Percentiles rank a stretch among this genome's conserved stretches.
Evolutionary conservation across 2,797 vertebrate genomes (phyloP).

Genomic region (Chelon labrosus): DNA sequence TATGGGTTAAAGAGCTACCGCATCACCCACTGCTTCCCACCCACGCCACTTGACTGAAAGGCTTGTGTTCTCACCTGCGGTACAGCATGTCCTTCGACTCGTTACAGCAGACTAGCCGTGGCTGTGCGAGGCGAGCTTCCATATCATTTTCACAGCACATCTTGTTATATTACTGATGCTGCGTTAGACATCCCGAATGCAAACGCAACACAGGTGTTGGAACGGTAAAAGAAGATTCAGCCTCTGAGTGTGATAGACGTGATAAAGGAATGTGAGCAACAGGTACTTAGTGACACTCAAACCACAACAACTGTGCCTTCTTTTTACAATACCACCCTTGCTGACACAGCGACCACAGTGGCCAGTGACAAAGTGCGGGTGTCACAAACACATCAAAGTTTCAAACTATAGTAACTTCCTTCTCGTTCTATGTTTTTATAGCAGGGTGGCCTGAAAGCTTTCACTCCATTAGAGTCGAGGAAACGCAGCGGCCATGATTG

Average conservation of each 20-base stretch:
- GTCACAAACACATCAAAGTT: background rate
- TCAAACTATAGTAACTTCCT: too few relatives aligned
- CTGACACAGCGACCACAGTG: background rate
- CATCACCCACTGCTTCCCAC: background rate
- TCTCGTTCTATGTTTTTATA: background rate
- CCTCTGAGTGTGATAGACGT: background rate
- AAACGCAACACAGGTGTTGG: slow-evolving; percentile 10
- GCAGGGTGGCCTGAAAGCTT: background rate
- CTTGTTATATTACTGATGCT: background rate
- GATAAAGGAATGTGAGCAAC: background rate
- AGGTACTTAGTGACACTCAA: background rate
- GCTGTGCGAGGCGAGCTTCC: slow-evolving; percentile 3
- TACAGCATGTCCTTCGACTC: slow-evolving; percentile 6
- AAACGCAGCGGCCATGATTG: slow-evolving; percentile 11
- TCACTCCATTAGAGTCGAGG: background rate
- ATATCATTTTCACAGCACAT: slow-evolving; percentile 17
- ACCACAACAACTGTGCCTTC: background rate
- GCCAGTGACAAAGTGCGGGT: background rate
- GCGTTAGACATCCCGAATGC: slow-evolving; percentile 23
- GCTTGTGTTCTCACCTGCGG: slow-evolving; percentile 21
- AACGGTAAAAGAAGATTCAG: background rate
- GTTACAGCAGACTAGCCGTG: slow-evolving; percentile 12
- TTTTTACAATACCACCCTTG: background rate
- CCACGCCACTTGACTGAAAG: slow-evolving; percentile 11
- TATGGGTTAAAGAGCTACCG: background rate